Conservation (phyloP, 2,113 vertebrate species). For the Pelecanoides urinatrix region DNA sequence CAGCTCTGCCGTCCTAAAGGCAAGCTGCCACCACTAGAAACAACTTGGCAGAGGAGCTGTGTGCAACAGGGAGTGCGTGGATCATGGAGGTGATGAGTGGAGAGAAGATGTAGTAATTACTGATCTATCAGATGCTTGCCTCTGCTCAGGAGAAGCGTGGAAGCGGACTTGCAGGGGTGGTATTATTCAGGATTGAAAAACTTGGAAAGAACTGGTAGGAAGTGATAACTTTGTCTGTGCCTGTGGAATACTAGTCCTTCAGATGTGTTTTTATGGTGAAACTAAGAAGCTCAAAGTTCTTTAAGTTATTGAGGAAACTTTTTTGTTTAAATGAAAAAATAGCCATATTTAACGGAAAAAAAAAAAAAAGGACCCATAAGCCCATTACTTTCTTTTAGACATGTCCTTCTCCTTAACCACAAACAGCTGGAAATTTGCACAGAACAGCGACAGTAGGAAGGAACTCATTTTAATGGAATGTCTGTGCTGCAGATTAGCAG, state of each 20-base stretch:
- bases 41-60: neutral
- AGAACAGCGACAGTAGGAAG: conserved; percentile 28
- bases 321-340: neutral
- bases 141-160: neutral
- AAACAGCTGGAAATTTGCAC: conserved; percentile 44
- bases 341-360: neutral
- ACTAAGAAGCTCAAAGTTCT: neutral
- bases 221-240: conserved; percentile 21
- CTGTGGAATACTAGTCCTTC: neutral
- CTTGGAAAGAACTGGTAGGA: neutral
- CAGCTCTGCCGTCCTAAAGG: neutral
- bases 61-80: neutral
- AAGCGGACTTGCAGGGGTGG: neutral
- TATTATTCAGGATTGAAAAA: neutral
- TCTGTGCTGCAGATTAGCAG: neutral
- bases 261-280: conserved; percentile 8
- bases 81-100: neutral
- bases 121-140: neutral
- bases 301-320: neutral
- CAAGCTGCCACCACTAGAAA: neutral
- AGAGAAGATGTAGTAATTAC: neutral
- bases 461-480: conserved; percentile 53
- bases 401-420: conserved; percentile 1
- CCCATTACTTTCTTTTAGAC: neutral
- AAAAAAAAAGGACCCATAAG: neutral